A percentile compares a stretch with the other conserved stretches of the same genome.
phyloP scores from a whole-genome alignment of 2,888 invertebrate species.

The Dione vanillae region DNA sequence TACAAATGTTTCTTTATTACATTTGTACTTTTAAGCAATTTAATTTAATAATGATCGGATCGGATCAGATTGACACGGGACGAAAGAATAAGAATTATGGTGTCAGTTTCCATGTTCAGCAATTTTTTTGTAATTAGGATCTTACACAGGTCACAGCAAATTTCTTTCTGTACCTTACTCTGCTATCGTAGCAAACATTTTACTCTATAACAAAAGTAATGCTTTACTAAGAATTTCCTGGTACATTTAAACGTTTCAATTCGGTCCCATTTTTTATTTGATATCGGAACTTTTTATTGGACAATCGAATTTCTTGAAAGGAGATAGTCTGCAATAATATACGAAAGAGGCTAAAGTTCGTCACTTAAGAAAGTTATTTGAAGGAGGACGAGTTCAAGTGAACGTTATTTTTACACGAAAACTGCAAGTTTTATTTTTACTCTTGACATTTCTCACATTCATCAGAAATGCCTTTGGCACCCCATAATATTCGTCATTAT shows the following conservation, averaged over 20 bases:
- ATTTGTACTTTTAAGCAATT: no score
- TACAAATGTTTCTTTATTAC: no score
- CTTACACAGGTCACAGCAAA: no score
- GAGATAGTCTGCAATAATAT: slow-evolving; percentile 17
- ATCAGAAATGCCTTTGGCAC: no score
- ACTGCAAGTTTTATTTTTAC: neutral
- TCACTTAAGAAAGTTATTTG: slow-evolving; percentile 13
- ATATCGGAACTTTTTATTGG: slow-evolving; percentile 27
- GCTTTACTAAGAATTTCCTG: neutral
- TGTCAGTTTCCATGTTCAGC: no score
- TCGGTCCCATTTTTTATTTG: slow-evolving; percentile 24
- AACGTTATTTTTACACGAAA: neutral
- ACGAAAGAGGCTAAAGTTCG: slow-evolving; percentile 8
- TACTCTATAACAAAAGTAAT: neutral
- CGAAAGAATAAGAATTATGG: no score
- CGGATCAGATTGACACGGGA: no score
- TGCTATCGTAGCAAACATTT: neutral
- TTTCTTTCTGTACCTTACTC: no score
- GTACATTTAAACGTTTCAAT: slow-evolving; percentile 13
- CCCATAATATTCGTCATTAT: no score
- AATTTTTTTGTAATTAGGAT: no score
- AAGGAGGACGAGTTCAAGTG: slow-evolving; percentile 4
- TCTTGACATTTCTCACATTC: neutral
- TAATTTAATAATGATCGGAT: no score
- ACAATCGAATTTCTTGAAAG: slow-evolving; percentile 26